A percentile compares a stretch with the other conserved stretches of the same genome.
Evolutionary conservation across 2,888 invertebrate genomes (phyloP).

Genomic region (Eucriotettix oculatus): DNA sequence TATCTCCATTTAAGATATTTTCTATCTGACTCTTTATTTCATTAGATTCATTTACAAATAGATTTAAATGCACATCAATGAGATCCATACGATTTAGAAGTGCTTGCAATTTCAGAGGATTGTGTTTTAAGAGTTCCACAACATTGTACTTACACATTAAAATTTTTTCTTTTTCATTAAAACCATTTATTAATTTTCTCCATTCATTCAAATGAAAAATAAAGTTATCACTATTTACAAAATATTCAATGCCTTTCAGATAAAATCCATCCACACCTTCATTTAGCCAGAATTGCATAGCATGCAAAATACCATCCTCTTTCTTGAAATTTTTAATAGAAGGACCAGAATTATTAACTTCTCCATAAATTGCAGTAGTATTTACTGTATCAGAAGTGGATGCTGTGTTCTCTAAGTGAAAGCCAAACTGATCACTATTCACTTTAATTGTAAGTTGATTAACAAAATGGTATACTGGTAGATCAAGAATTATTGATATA

Average conservation of each 20-base stretch:
- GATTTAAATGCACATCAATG: conserved; percentile 48
- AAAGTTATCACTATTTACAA: conserved; percentile 41
- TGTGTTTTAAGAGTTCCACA: conserved; percentile 27
- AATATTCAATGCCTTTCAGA: conserved; percentile 57
- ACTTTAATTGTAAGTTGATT: conserved; percentile 17
- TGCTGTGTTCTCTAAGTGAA: conserved; percentile 22
- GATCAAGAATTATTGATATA: conserved; percentile 62
- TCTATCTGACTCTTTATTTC: conserved; percentile 41
- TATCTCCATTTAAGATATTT: conserved; percentile 4
- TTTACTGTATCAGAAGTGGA: conserved; percentile 28
- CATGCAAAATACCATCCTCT: conserved; percentile 15
- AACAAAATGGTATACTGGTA: conserved; percentile 44
- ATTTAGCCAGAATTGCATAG: conserved; percentile 49
- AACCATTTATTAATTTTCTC: conserved; percentile 36
- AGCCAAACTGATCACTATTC: conserved; percentile 16
- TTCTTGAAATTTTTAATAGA: background rate
- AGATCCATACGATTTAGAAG: conserved; percentile 51
- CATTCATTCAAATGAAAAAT: conserved; percentile 41
- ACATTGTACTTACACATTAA: conserved; percentile 47
- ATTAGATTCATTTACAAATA: conserved; percentile 33
- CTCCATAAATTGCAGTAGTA: conserved; percentile 16
- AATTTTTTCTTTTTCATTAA: conserved; percentile 29
- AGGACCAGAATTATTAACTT: background rate
- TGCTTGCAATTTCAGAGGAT: conserved; percentile 31
- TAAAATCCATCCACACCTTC: conserved; percentile 80